phyloP scores from a whole-genome alignment of 2,888 invertebrate genomes.

The Campoplex nolae region DNA sequence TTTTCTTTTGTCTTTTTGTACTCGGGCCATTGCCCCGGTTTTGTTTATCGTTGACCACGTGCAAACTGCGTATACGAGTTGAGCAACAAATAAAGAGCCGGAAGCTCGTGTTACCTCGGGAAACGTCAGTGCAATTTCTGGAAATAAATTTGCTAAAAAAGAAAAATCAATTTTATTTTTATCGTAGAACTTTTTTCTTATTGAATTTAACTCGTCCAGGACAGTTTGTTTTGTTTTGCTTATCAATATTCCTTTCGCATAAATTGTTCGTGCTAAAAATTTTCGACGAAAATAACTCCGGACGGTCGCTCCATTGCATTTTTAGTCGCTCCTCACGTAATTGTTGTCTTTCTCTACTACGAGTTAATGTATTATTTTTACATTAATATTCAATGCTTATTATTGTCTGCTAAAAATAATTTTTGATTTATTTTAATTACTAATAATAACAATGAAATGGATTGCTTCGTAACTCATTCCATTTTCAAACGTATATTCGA shows the following conservation, averaged over 20 bases:
- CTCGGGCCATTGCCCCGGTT: constrained; percentile 52
- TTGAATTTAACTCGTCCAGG: constrained; percentile 2
- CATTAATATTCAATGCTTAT: neutral
- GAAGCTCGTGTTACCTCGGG: neutral
- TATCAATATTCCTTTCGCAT: constrained; percentile 55
- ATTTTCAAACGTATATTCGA: neutral
- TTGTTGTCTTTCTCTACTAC: constrained; percentile 1
- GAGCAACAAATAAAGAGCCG: constrained; percentile 6
- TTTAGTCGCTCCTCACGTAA: constrained; percentile 34
- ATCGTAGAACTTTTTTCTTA: neutral
- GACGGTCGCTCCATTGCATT: constrained; percentile 27
- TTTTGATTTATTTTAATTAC: neutral
- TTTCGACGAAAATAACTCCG: constrained; percentile 18
- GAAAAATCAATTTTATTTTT: neutral
- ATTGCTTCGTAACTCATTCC: neutral
- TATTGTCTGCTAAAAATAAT: neutral
- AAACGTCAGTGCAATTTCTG: constrained; percentile 9
- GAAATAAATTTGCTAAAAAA: neutral
- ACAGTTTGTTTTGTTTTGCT: constrained; percentile 30
- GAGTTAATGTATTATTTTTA: constrained; percentile 12
- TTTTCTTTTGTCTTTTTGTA: neutral
- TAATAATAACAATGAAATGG: neutral
- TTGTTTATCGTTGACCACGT: constrained; percentile 66
- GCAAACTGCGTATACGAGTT: constrained; percentile 39
- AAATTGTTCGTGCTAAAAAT: constrained; percentile 47